A percentile compares a stretch with the other conserved stretches of the same genome.
Conservation (phyloP, 2,113 vertebrate genomes). For the Sylvia atricapilla region DNA sequence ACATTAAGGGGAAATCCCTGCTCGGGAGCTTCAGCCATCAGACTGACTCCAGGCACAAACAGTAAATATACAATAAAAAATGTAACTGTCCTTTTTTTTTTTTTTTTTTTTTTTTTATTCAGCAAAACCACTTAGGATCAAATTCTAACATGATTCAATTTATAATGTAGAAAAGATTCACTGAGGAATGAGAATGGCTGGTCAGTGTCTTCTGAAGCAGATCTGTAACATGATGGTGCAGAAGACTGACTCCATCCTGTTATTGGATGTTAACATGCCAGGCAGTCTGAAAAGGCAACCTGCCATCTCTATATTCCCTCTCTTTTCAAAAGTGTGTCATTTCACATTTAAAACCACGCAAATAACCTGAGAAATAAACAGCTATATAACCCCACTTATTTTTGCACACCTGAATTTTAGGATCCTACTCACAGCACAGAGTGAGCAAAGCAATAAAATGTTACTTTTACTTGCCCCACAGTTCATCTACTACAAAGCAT, state of each 20-base stretch:
- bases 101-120: not conserved
- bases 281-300: not conserved
- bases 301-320: not conserved
- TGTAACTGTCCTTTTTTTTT: not conserved
- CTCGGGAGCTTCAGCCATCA: not conserved
- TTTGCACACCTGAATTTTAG: not conserved
- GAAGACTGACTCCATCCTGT: not conserved
- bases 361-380: not conserved
- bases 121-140: not conserved
- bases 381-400: not conserved
- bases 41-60: not conserved
- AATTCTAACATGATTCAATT: not conserved
- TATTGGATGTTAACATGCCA: accelerated
- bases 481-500: not conserved
- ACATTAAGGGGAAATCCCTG: not conserved
- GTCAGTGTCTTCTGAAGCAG: not conserved
- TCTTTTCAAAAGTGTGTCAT: not conserved
- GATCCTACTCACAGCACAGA: not conserved
- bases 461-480: not conserved
- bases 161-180: not conserved
- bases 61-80: not conserved
- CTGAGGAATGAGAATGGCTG: not conserved
- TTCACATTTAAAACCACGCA: not conserved
- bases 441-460: not conserved
- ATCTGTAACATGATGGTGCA: not conserved